These are phyloP conservation scores for Aix galericulata DNA, from an alignment of 2,113 vertebrate genomes.

Conservation along the genomic window DNA sequence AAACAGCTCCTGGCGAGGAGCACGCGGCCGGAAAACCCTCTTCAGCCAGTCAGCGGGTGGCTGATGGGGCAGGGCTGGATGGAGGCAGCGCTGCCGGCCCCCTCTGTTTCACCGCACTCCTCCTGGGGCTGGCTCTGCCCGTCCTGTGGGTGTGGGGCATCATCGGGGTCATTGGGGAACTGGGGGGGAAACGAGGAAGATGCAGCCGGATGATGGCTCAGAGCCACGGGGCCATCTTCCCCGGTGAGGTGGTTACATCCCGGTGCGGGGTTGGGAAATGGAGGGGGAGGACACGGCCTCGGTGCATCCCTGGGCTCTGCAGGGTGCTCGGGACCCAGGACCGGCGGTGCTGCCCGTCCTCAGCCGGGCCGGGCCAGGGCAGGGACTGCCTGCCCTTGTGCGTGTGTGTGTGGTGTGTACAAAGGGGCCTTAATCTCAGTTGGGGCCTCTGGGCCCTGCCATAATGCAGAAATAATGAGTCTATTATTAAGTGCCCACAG, in stretches of 20 bases:
- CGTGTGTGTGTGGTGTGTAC: neutral
- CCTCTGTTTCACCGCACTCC: accelerated
- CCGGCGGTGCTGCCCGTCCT: neutral
- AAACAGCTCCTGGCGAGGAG: slow-evolving; percentile 44
- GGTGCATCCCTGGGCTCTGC: neutral
- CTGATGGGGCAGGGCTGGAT: neutral
- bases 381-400: neutral
- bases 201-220: neutral
- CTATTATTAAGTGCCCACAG: slow-evolving; percentile 66
- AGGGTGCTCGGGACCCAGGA: neutral
- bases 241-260: neutral
- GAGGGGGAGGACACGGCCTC: neutral
- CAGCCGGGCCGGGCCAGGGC: neutral
- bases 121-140: neutral
- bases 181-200: neutral
- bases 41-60: slow-evolving; percentile 19
- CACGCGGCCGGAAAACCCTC: slow-evolving; percentile 58
- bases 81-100: neutral
- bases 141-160: neutral
- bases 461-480: slow-evolving; percentile 70
- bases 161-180: accelerated
- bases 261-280: neutral
- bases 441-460: slow-evolving; percentile 64
- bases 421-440: slow-evolving; percentile 59
- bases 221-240: neutral